A percentile compares a stretch with the other conserved stretches of the same genome.
Conservation (phyloP, 2,888 invertebrate genomes). For the Griposia aprilina region DNA sequence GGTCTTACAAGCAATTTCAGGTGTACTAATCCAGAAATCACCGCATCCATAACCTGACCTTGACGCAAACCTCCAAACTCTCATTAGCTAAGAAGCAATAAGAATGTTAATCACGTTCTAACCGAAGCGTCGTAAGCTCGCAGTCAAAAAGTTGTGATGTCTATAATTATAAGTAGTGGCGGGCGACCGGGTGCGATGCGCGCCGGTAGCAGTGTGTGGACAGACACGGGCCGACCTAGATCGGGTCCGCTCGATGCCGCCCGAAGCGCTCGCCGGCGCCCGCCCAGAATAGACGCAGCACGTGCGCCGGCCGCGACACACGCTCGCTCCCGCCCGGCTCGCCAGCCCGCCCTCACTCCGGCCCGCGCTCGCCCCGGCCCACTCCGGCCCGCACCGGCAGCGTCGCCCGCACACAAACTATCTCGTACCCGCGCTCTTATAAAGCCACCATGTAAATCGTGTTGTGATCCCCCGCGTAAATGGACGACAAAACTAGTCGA, state of each 20-base stretch:
- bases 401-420: conserved; percentile 56
- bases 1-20: neutral
- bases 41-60: neutral
- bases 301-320: conserved; percentile 87
- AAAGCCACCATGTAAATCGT: conserved; percentile 68
- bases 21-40: neutral
- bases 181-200: conserved; percentile 65
- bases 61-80: conserved; percentile 24
- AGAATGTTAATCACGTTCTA: conserved; percentile 41
- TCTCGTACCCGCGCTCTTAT: conserved; percentile 45
- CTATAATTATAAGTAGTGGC: conserved; percentile 58
- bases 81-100: conserved; percentile 46
- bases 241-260: conserved; percentile 86
- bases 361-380: conserved; percentile 58
- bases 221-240: conserved; percentile 82
- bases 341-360: conserved; percentile 57
- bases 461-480: conserved; percentile 71
- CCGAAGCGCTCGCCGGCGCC: conserved; percentile 72
- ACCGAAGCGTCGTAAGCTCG: conserved; percentile 32
- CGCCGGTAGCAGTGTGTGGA: conserved; percentile 70
- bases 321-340: conserved; percentile 75
- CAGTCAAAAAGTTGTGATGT: conserved; percentile 53
- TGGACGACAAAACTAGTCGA: conserved; percentile 58
- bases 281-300: conserved; percentile 90
- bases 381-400: conserved; percentile 42